phyloP scores from a whole-genome alignment of 2,113 vertebrate species.

The Chiloscyllium plagiosum region DNA sequence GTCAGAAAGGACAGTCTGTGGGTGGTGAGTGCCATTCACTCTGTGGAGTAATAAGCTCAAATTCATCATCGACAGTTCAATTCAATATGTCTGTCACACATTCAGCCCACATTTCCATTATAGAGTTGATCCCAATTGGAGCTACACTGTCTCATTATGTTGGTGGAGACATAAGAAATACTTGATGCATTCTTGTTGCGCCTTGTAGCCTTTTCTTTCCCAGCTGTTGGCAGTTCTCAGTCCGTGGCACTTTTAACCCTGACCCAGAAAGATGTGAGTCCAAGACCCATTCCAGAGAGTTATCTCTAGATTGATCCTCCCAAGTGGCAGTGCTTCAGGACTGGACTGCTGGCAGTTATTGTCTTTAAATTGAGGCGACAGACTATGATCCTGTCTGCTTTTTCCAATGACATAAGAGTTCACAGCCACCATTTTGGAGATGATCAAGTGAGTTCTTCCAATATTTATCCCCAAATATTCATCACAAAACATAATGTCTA shows the following conservation, averaged over 20 bases:
- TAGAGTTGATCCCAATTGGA: neutral
- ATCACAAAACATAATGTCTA: neutral
- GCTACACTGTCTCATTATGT: neutral
- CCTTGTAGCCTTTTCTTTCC: neutral
- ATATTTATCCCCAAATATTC: neutral
- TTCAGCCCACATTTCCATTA: neutral
- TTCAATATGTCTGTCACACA: neutral
- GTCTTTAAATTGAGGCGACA: too few species aligned
- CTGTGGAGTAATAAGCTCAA: neutral
- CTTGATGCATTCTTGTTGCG: neutral
- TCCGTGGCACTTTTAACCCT: neutral
- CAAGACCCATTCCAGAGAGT: too few species aligned
- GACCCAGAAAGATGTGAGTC: too few species aligned
- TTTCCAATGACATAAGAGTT: too few species aligned
- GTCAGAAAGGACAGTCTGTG: neutral
- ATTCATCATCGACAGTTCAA: neutral
- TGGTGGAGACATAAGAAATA: neutral
- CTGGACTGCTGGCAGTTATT: too few species aligned
- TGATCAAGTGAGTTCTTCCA: neutral
- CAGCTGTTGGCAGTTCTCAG: neutral
- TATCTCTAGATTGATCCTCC: too few species aligned
- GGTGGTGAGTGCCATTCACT: neutral
- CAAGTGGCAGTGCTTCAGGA: too few species aligned
- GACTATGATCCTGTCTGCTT: too few species aligned
- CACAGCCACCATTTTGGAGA: too few species aligned